Evolutionary conservation across 2,113 vertebrate genomes (phyloP), one percentile per base, ranked within the genome.

Genomic region (Chloroceryle aenea): DNA sequence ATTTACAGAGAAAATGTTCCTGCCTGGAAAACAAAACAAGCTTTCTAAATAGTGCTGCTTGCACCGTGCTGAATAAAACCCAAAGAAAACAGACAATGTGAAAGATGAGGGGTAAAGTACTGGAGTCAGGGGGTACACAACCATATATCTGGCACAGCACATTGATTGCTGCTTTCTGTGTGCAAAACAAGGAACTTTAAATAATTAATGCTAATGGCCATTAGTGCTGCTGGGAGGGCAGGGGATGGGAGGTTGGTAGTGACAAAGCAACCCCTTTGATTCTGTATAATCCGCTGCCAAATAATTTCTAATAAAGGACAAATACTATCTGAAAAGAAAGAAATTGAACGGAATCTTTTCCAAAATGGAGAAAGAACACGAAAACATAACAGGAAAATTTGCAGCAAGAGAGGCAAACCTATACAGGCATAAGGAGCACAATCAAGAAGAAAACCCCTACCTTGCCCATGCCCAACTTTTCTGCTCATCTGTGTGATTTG

Each of bases 161-260:
- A 92, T 13, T 50, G 71, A 97, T 83, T 1, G 3, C 34, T 50
- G 15, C 80, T 87, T 94, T 93, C 63, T 85, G 45, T 47, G 29
- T 62, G 78, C 47, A 95, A 91, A 97, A 93, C 75, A 83, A 87
- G 59, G 23, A 75, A 52, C 80, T 92, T 85, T 93, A 84, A 96
- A 96, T 95, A 96, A 95, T 94, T 94, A 95, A 97, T 2, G 32
- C 29, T 87, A 91, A 95, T 90, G 91, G 77, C 63, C 72, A 93
- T 87, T 81, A 95, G 87, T 27, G 77, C 74, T 93, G 26, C 69
- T 8, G 10, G 15, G 10, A 23, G 47, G 55, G 47, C 45, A 76
- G 66, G 30, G 40, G 75, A 76, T 20, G 16, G 21, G 43, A 80
- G 19, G 48, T 3, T 66, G 84, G 84, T 61, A 73, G 93, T 90